A percentile compares a stretch with the other conserved stretches of the same genome.
Evolutionary conservation across 2,113 vertebrate species (phyloP).

Genomic region (Hiodon tergisus): DNA sequence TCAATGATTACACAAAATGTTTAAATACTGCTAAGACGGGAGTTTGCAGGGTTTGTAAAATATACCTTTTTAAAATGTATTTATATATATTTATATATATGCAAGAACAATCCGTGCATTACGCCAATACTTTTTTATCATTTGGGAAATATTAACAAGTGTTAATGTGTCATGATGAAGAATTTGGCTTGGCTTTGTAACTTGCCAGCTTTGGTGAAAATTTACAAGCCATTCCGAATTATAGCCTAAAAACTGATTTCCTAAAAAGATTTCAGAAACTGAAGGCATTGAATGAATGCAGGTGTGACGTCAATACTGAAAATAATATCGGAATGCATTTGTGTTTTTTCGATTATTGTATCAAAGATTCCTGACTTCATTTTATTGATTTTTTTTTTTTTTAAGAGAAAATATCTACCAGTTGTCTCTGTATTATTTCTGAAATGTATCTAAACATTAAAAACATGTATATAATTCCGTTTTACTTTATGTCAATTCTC

Average conservation of each 20-base stretch:
- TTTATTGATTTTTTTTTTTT: too few species aligned
- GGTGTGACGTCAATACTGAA: constrained; percentile 9
- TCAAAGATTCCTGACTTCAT: too few species aligned
- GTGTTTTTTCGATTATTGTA: too few species aligned
- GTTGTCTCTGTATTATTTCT: constrained; percentile 3
- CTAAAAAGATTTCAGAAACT: background rate
- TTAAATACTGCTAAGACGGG: constrained; percentile 6
- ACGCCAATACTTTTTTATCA: too few species aligned
- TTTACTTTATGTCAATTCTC: background rate
- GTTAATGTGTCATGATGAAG: too few species aligned
- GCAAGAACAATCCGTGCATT: background rate
- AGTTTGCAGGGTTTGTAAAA: background rate
- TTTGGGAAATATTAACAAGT: too few species aligned
- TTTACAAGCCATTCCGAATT: background rate
- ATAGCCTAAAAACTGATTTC: background rate
- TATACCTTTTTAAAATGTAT: too few species aligned
- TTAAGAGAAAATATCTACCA: background rate
- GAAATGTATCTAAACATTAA: constrained; percentile 8
- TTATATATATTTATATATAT: background rate
- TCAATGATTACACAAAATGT: background rate
- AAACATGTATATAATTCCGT: constrained; percentile 13
- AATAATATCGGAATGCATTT: constrained; percentile 1
- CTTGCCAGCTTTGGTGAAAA: too few species aligned
- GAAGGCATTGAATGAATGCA: background rate
- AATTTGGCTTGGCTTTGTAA: too few species aligned